Base-by-base conservation (phyloP, 2,113 vertebrate genomes). In the Albula glossodonta region DNA sequence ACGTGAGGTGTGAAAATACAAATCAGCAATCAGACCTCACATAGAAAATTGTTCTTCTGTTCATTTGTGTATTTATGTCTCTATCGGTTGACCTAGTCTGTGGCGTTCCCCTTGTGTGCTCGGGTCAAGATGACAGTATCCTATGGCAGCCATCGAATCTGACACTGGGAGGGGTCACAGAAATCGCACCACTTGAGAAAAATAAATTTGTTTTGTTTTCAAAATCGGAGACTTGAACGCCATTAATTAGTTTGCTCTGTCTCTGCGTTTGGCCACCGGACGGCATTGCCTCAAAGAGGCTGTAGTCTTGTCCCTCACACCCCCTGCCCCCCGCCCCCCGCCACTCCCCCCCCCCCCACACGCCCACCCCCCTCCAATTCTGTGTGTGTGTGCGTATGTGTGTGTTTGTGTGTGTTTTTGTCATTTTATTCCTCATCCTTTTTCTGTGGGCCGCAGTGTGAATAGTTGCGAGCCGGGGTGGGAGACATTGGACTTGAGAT, bases 191-290 rank as follows among this genome's bases (percentile, higher is more conserved):
- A 95, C 96, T 96, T 94, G 94, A 95, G 90, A 93, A 93, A 94
- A 93, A 96, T 92, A 93, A 94, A 90, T 91, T 92, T 89, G 90
- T 90, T 95, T 93, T 95, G 93, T 85, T 93, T 94, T 94, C 90
- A 92, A 92, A 92, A 94, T 94, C 95, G 94, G 96, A 96, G 95
- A 96, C 95, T 90, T 2, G 89, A 95, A 93, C 93, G 89, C 89
- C 93, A 94, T 96, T 96, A 96, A 97, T 96, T 93, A 96, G 95
- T 97, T 97, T 94, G 94, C 94, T 93, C 57, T 88, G 90, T 91
- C 92, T 93, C 93, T 90, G 92, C 90, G 86, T 92, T 93, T 83
- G 92, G 92, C 90, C 93, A 88, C 93, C 93, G 86, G 92, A 91
- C 91, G 89, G 74, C 89, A 90, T 48, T 86, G 93, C 92, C 94